Evolutionary conservation across 2,113 vertebrate species (phyloP).

Genomic region (Serinus canaria): DNA sequence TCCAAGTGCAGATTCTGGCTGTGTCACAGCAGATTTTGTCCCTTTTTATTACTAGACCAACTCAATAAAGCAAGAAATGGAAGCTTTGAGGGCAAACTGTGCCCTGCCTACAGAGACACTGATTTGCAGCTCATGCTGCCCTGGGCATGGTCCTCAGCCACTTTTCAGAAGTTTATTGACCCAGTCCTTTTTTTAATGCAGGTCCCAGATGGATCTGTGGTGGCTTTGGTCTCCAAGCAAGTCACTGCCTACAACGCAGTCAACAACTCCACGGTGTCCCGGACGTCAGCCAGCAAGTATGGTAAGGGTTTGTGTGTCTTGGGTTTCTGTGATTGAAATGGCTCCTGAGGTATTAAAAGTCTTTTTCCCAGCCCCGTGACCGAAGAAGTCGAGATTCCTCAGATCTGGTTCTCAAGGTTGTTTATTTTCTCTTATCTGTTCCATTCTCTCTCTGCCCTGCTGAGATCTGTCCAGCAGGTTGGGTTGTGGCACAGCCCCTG

Average conservation of each 20-base stretch:
- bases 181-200: slow-evolving; percentile 26
- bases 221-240: slow-evolving; percentile 96
- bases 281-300: slow-evolving; percentile 97
- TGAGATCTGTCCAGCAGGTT: no score
- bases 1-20: neutral
- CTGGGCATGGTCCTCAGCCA: neutral
- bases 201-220: slow-evolving; percentile 93
- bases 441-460: no score
- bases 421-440: no score
- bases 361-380: no score
- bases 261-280: slow-evolving; percentile 95
- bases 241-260: slow-evolving; percentile 96
- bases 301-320: slow-evolving; percentile 71
- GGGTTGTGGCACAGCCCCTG: no score
- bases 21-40: neutral
- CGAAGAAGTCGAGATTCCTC: no score
- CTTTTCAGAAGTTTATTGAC: neutral
- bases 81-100: neutral
- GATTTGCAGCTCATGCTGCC: neutral
- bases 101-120: neutral
- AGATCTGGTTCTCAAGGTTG: no score
- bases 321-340: no score
- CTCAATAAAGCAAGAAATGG: neutral
- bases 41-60: neutral
- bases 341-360: no score